Base-by-base conservation (phyloP, 2,888 invertebrate genomes). In the Strigamia transsilvanica region DNA sequence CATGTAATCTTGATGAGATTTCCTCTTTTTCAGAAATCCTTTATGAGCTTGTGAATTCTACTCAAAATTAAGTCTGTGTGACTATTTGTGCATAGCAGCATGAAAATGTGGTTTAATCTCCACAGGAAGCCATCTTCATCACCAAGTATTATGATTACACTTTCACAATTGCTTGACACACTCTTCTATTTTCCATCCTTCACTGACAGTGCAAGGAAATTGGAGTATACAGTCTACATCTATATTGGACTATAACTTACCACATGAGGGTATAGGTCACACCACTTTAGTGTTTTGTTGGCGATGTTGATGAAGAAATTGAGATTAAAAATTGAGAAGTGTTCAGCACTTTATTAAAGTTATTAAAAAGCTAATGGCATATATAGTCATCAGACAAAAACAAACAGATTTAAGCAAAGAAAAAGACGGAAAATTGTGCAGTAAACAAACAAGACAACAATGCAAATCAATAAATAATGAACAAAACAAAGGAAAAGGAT, bases 1-100 rank as follows among this genome's bases (percentile, higher is more conserved):
- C 73, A 73, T 73, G 73, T 73, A 73, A 73, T 73, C 73, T 73
- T 73, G 73, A 73, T 73, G 73, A 73, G 73, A 73, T 73, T 73
- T 73, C 73, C 15, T 73, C 73, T 73, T 73, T 73, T 73, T 73
- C 73, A 73, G 27, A 73, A 73, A 73, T 73, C 73, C n/a, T 73
- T 73, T 73, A 73, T 73, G 73, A 73, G 73, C 73, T 73, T 73
- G 73, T 73, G 73, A 73, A 73, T 73, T 73, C 73, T 73, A 73
- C 73, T 73, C 73, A 23, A 73, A 73, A 73, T 73, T 73, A 73
- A 73, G 73, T 73, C 73, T 73, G 73, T 73, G 73, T 73, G 73
- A 27, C 73, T 73, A 73, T 73, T 73, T 73, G 73, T 73, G 73
- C 73, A 73, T 73, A 73, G 73, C 73, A 73, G 73, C 73, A 73